Evolutionary conservation across 2,113 vertebrate species (phyloP).

Genomic region (Cyprichromis sp.): DNA sequence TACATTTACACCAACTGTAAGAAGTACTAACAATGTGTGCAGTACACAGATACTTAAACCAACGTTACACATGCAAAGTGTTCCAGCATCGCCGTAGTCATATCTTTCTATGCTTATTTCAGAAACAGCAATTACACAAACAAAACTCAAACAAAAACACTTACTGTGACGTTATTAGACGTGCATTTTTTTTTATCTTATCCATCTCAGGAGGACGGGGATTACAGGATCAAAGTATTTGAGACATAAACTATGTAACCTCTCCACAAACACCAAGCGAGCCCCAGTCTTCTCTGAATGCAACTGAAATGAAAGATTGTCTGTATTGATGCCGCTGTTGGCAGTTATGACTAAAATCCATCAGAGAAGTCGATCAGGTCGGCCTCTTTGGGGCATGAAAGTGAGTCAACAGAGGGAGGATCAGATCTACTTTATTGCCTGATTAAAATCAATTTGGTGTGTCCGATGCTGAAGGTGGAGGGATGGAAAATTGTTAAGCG

Average conservation of each 20-base stretch:
- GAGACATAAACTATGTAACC: constrained; percentile 23
- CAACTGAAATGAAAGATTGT: constrained; percentile 37
- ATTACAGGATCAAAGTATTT: constrained; percentile 17
- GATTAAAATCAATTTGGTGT: constrained; percentile 67
- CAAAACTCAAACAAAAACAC: background rate
- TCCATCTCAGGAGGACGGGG: background rate
- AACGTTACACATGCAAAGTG: background rate
- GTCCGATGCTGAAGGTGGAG: constrained; percentile 36
- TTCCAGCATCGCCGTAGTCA: background rate
- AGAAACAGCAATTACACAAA: background rate
- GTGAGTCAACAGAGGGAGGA: constrained; percentile 54
- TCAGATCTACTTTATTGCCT: constrained; percentile 49
- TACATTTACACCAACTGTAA: background rate
- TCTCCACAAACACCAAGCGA: constrained; percentile 18
- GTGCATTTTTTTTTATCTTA: background rate
- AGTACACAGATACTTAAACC: background rate
- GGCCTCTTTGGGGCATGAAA: constrained; percentile 54
- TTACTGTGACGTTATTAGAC: background rate
- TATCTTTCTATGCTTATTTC: background rate
- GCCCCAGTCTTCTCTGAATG: constrained; percentile 8
- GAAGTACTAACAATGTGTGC: background rate
- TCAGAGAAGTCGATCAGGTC: constrained; percentile 49
- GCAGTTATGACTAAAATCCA: constrained; percentile 54
- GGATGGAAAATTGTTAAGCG: background rate
- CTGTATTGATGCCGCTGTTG: constrained; percentile 28